Evolutionary conservation across 35 echinoderm and acorn worm species (phyloP).

Genomic region (Diadema setosum): DNA sequence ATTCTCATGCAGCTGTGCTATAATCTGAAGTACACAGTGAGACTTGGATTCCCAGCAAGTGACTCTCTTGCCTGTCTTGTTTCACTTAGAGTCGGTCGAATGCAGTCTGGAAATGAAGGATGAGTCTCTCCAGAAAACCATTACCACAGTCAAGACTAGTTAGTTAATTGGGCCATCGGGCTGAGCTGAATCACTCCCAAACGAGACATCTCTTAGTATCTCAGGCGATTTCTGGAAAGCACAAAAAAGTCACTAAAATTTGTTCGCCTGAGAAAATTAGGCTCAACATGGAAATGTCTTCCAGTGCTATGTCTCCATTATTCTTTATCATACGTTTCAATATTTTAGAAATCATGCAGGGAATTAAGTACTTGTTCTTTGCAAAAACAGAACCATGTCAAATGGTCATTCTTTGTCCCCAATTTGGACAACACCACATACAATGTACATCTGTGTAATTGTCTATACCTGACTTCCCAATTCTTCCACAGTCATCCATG

Average conservation of each 20-base stretch:
- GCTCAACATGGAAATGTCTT: not conserved
- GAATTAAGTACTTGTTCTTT: not conserved
- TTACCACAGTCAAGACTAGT: not conserved
- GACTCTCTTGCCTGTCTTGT: not conserved
- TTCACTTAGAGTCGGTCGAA: not conserved
- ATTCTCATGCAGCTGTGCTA: not conserved
- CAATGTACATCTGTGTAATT: too few species aligned
- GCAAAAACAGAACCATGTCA: too few species aligned
- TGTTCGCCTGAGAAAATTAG: not conserved
- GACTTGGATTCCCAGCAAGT: not conserved
- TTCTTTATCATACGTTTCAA: not conserved
- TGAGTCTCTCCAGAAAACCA: not conserved
- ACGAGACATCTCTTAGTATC: not conserved
- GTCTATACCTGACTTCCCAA: too few species aligned
- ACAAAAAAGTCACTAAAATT: not conserved
- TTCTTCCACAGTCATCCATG: too few species aligned
- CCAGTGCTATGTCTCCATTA: not conserved
- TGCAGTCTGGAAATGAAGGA: constrained; percentile 7
- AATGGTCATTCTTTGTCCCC: too few species aligned
- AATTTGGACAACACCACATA: too few species aligned
- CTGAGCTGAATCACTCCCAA: not conserved
- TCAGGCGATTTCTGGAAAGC: not conserved
- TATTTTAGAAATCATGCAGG: not conserved
- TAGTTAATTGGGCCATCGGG: not conserved
- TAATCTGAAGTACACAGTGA: not conserved